These are phyloP conservation scores for Belonocnema kinseyi DNA, from an alignment of 1,140 invertebrate species.

Conservation along the genomic window DNA sequence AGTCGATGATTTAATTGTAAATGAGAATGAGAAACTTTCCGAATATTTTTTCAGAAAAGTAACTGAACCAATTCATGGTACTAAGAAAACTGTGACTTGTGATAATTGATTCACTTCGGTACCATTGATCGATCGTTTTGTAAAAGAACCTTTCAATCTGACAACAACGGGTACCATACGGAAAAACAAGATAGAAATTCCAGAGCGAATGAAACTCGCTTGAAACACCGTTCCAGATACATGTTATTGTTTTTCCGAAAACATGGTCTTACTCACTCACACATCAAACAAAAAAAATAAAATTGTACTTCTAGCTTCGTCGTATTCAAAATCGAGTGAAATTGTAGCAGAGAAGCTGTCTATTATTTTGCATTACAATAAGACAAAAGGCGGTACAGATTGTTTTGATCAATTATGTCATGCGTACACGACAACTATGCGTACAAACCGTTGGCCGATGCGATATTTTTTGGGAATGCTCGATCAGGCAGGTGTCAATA, in stretches of 20 bases:
- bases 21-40: background rate
- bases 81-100: slow-evolving; percentile 50
- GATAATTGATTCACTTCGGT: slow-evolving; percentile 64
- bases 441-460: slow-evolving; percentile 66
- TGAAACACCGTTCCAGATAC: background rate
- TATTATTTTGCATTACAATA: slow-evolving; percentile 40
- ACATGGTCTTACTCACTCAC: slow-evolving; percentile 52
- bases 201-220: slow-evolving; percentile 33
- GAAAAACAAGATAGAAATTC: slow-evolving; percentile 59
- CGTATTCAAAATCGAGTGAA: background rate
- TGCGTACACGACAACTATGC: slow-evolving; percentile 55
- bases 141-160: slow-evolving; percentile 45
- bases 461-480: slow-evolving; percentile 43
- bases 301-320: slow-evolving; percentile 53
- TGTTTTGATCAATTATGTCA: slow-evolving; percentile 70
- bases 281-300: slow-evolving; percentile 58
- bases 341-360: slow-evolving; percentile 18
- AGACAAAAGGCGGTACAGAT: slow-evolving; percentile 71
- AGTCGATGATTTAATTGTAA: background rate
- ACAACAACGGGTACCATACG: slow-evolving; percentile 57
- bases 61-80: slow-evolving; percentile 46
- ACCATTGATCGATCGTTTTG: slow-evolving; percentile 49
- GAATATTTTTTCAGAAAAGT: slow-evolving; percentile 35
- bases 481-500: slow-evolving; percentile 43
- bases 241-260: slow-evolving; percentile 43